Percentiles rank a stretch among this genome's conserved stretches.
These are phyloP conservation scores for Leptosomus discolor DNA, from an alignment of 2,113 vertebrate species.

Conservation along the genomic window DNA sequence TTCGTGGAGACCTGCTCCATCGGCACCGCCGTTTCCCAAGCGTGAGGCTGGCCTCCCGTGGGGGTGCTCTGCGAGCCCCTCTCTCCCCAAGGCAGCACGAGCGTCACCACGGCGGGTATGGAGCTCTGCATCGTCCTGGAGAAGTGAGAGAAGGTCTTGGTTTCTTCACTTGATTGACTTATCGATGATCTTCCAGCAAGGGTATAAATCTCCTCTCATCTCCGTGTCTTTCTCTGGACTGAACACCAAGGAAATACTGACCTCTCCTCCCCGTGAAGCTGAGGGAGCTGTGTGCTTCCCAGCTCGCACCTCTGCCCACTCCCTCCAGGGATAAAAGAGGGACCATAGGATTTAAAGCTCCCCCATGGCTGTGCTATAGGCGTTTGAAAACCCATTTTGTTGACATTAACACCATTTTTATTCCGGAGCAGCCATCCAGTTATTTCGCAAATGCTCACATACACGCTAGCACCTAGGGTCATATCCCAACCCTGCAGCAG, in stretches of 20 bases:
- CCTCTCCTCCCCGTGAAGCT: fast-evolving
- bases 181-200: background rate
- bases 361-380: background rate
- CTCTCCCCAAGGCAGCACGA: background rate
- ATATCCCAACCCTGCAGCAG: background rate
- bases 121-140: background rate
- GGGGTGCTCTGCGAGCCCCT: background rate
- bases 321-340: background rate
- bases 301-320: fast-evolving
- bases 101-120: fast-evolving
- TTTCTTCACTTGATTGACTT: background rate
- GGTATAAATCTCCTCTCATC: background rate
- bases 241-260: background rate
- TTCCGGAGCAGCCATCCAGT: background rate
- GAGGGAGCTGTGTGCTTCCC: background rate
- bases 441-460: background rate
- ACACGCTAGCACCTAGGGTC: background rate
- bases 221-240: background rate
- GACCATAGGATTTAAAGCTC: background rate
- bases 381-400: background rate
- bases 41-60: fast-evolving
- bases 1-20: background rate
- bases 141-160: background rate
- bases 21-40: fast-evolving
- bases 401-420: background rate